Base-by-base conservation (phyloP, 1,140 invertebrate species). In the Habropoda laboriosa region DNA sequence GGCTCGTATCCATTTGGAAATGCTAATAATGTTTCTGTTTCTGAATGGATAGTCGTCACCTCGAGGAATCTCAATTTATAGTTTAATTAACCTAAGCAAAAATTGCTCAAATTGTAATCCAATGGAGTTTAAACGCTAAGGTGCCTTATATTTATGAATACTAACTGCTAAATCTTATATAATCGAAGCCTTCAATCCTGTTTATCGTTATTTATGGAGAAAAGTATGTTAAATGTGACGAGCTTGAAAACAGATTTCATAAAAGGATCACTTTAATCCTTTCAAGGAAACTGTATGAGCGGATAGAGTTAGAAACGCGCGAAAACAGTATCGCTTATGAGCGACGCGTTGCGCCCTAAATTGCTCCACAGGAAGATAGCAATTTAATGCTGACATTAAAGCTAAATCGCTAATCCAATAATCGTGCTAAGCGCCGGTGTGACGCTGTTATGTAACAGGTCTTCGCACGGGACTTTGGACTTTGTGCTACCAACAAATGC, bases 381-480 rank as follows among this genome's bases (percentile, higher is more conserved):
- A 75, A 83, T 85, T 75, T 84, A 74, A 73, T 72, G 66, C 61
- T 72, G 79, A 83, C 67, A 47, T 70, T 82, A 80, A 74, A 75
- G 55, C 74, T 83, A 78, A 68, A 80, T 51, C 55, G 84, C 83
- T 89, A 83, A 87, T 88, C 72, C 79, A 87, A 87, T 87, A 87
- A 89, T 83, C 80, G 64, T 87, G 82, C 83, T 88, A 86, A 91
- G 84, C 87, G 86, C 86, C 83, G 84, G 85, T 90, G 82, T 88
- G 88, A 87, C 78, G 87, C 81, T 90, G 81, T 90, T 91, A 84
- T 82, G 85, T 85, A 86, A 89, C 89, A 91, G 89, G 89, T 91
- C 89, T 91, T 91, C 87, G 68, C 89, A 87, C 87, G 86, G 89
- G 89, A 90, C 87, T 89, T 87, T 80, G 90, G 90, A 90, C 85